phyloP scores from a whole-genome alignment of 2,113 vertebrate species.

The Illadopsis cleaveri region DNA sequence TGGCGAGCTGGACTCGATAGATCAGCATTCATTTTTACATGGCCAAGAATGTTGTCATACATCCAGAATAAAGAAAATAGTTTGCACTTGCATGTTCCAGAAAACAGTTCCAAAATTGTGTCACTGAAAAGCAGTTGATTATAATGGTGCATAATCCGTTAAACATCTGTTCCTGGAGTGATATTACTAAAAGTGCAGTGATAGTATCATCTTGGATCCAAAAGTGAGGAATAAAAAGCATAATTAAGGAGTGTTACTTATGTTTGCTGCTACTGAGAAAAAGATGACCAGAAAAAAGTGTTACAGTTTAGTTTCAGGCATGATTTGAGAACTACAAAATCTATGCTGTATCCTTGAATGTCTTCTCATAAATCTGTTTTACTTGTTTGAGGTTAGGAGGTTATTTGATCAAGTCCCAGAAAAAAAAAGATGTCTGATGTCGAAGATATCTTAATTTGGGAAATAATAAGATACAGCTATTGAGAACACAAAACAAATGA shows the following conservation, averaged over 20 bases:
- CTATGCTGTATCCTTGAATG: neutral
- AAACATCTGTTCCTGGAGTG: slow-evolving; percentile 47
- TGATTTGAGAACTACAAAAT: neutral
- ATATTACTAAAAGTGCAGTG: neutral
- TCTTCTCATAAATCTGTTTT: neutral
- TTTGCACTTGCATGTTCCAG: neutral
- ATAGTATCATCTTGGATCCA: neutral
- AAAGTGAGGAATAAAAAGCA: neutral
- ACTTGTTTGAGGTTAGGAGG: neutral
- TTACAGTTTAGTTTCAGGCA: neutral
- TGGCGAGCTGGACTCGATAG: fast-evolving
- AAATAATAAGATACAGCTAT: neutral
- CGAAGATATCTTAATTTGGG: neutral
- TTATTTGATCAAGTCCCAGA: neutral
- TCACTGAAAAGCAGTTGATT: slow-evolving; percentile 28
- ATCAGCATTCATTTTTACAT: neutral
- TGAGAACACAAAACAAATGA: neutral
- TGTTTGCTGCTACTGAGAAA: neutral
- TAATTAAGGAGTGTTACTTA: neutral
- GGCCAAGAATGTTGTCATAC: neutral
- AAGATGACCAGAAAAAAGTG: neutral
- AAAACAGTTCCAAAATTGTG: slow-evolving; percentile 21
- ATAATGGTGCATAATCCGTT: slow-evolving; percentile 7
- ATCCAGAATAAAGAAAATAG: slow-evolving; percentile 37
- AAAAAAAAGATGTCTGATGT: neutral